Evolutionary conservation across 2,888 invertebrate genomes (phyloP), one percentile per base, ranked within the genome.

Genomic region (Spilarctia lutea): DNA sequence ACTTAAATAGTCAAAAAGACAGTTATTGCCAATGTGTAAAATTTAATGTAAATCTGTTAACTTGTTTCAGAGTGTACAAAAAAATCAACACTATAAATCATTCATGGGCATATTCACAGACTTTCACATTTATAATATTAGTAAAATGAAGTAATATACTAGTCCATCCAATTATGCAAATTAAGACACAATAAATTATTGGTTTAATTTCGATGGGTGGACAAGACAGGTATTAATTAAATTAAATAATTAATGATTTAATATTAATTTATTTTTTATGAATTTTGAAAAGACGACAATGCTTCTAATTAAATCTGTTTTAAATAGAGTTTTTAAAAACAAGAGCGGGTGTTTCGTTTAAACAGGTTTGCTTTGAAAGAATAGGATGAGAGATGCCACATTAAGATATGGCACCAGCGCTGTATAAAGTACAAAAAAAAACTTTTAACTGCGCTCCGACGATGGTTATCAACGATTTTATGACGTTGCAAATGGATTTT

Each of bases 381-480:
- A 91, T 89, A 89, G 91, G 87, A 84, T 86, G 83, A 83, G 89
- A 92, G 94, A 94, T 94, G 87, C 87, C 87, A 89, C 90, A 92
- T 91, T 91, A 91, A 94, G 94, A 94, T 94, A 93, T 85, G 86
- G 84, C 87, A 87, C 88, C 88, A 88, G 87, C 87, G 91, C 87
- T 92, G 89, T 85, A 88, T 86, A 91, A 91, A 91, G 91, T 90
- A 89, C 63, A 1, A 63, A 63, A 90, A 90, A 93, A 93, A 93
- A 92, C 89, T 88, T 86, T 92, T 91, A 93, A 93, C 52, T 92
- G 90, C 89, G 87, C 86, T 90, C 89, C 86, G 84, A 83, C 81
- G 95, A 95, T 95, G 89, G 90, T 90, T 92, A 95, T 94, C 94
- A 89, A 80, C 79, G 82, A 88, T 91, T 93, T 95, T 94, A 95